Evolutionary conservation across 2,797 vertebrate species (phyloP).

Genomic region (Aplochiton taeniatus): DNA sequence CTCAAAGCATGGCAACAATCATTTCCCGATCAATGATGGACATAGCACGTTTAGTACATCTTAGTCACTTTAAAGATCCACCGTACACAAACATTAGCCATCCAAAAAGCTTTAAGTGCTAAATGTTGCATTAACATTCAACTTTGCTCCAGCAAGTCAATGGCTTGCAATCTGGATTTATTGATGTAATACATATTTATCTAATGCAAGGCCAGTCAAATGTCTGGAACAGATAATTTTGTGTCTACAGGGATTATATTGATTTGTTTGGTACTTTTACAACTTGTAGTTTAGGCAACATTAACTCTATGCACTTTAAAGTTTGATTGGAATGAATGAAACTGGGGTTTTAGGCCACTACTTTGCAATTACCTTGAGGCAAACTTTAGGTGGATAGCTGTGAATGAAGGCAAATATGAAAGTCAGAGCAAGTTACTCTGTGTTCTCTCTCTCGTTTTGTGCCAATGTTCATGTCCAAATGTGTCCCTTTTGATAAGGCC

Average conservation of each 20-base stretch:
- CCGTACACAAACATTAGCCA: slow-evolving; percentile 36
- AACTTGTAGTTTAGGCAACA: too few species aligned
- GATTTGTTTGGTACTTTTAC: too few species aligned
- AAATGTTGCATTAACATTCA: slow-evolving; percentile 42
- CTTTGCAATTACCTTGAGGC: slow-evolving; percentile 17
- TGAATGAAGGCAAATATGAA: slow-evolving; percentile 59
- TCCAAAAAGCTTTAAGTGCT: slow-evolving; percentile 30
- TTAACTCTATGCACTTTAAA: too few species aligned
- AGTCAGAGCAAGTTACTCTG: slow-evolving; percentile 57
- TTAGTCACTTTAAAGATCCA: slow-evolving; percentile 13
- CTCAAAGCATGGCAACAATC: too few species aligned
- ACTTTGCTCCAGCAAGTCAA: slow-evolving; percentile 36
- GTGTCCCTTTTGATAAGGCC: slow-evolving; percentile 75
- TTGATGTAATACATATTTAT: slow-evolving; percentile 37
- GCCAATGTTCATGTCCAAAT: slow-evolving; percentile 71
- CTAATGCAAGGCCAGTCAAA: too few species aligned
- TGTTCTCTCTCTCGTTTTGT: slow-evolving; percentile 65
- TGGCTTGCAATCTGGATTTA: slow-evolving; percentile 36
- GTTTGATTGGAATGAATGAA: too few species aligned
- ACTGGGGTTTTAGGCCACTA: too few species aligned
- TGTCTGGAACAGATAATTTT: too few species aligned
- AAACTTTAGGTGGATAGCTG: slow-evolving; percentile 44
- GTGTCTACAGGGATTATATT: too few species aligned
- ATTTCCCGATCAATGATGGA: too few species aligned
- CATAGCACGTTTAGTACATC: too few species aligned